phyloP scores from a whole-genome alignment of 2,113 vertebrate genomes.

The Choloepus hoffmanni region DNA sequence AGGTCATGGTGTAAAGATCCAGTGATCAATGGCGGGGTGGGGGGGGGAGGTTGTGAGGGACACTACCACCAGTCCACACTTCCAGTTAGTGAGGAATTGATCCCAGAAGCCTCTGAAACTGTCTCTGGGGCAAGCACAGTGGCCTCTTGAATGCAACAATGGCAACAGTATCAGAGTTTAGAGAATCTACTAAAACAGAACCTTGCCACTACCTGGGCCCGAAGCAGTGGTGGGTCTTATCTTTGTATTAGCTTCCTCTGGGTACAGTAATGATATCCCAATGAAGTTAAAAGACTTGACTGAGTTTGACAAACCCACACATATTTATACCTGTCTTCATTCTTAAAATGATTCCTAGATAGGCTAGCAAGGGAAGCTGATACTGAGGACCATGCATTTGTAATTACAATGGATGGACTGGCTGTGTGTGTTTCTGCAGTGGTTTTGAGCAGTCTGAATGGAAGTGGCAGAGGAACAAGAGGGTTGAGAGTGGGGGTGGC shows the following conservation, averaged over 20 bases:
- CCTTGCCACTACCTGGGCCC: not conserved
- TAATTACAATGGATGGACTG: not conserved
- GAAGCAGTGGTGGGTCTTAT: not conserved
- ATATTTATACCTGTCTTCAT: slow-evolving; percentile 7
- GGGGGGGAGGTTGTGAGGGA: not conserved
- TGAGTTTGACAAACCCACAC: slow-evolving; percentile 36
- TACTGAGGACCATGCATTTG: not conserved
- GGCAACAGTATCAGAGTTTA: no score
- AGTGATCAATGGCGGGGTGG: not conserved
- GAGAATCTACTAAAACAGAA: not conserved
- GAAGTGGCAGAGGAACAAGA: not conserved
- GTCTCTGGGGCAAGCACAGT: not conserved
- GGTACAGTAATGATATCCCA: not conserved
- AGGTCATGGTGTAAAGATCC: not conserved
- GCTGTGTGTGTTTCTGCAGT: not conserved
- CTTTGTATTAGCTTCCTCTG: not conserved
- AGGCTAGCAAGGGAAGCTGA: not conserved
- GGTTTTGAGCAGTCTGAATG: not conserved
- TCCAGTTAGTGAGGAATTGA: not conserved
- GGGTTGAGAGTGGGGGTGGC: not conserved
- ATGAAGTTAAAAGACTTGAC: not conserved
- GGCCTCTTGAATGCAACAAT: not conserved
- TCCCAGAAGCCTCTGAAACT: not conserved
- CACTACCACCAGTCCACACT: not conserved
- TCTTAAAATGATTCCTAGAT: not conserved